These are phyloP conservation scores for Bacillus rossius DNA, from an alignment of 1,140 invertebrate species.

Conservation along the genomic window DNA sequence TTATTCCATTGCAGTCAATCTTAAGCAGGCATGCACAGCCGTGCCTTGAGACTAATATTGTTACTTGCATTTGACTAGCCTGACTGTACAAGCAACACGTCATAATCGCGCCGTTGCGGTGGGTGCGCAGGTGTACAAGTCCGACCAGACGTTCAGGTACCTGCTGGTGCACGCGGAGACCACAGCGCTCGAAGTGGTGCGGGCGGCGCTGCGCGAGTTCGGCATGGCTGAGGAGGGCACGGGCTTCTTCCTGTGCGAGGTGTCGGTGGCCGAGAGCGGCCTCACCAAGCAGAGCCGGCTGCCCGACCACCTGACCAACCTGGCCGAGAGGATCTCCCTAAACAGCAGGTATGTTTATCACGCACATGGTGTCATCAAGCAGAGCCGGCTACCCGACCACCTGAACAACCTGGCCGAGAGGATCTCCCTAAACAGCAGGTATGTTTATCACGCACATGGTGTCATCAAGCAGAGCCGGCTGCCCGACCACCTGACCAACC, in stretches of 20 bases:
- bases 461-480: too few species aligned
- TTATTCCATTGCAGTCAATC: too few species aligned
- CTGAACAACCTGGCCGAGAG: too few species aligned
- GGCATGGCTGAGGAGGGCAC: constrained; percentile 90
- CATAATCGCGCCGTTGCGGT: too few species aligned
- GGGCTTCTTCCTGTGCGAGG: constrained; percentile 92
- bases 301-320: constrained; percentile 90
- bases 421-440: too few species aligned
- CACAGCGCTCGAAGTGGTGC: constrained; percentile 95
- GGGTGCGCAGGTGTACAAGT: constrained; percentile 67
- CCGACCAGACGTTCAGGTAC: constrained; percentile 97
- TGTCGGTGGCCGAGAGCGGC: constrained; percentile 87
- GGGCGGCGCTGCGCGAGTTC: constrained; percentile 95
- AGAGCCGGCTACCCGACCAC: too few species aligned
- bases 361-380: background rate
- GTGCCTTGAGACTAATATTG: too few species aligned
- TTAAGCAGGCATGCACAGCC: too few species aligned
- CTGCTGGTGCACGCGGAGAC: constrained; percentile 97
- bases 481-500: too few species aligned
- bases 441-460: too few species aligned
- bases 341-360: constrained; percentile 45
- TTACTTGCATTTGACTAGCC: too few species aligned
- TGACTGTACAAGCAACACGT: too few species aligned
- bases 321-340: constrained; percentile 90
- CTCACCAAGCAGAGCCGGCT: constrained; percentile 94